Percentiles rank a stretch among this genome's conserved stretches.
Conservation (phyloP, 2,797 vertebrate genomes). For the Harpagifer antarcticus region DNA sequence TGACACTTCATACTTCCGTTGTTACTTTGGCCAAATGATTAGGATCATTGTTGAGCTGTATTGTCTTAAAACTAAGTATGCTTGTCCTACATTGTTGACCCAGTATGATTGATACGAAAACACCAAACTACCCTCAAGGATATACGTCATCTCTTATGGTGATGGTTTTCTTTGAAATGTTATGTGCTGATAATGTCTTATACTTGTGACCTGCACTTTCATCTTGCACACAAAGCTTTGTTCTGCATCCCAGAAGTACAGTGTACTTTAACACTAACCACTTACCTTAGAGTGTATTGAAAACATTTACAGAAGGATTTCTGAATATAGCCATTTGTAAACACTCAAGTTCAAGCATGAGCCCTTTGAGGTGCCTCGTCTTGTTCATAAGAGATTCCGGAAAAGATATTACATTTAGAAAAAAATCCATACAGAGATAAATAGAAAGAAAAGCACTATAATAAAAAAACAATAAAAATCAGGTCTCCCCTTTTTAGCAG, state of each 20-base stretch:
- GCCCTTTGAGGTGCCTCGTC: background rate
- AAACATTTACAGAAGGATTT: background rate
- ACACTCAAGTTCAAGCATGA: background rate
- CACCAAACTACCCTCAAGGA: background rate
- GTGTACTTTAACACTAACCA: background rate
- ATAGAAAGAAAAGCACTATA: too few relatives aligned
- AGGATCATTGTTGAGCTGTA: background rate
- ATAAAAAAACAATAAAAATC: background rate
- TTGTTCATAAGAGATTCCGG: slow-evolving; percentile 3
- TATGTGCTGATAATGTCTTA: background rate
- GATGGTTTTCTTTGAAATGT: too few relatives aligned
- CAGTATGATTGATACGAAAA: background rate
- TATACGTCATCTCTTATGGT: background rate
- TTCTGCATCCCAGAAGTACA: background rate
- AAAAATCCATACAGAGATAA: background rate
- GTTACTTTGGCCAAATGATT: background rate
- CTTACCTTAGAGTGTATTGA: slow-evolving; percentile 11
- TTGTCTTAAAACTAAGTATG: background rate
- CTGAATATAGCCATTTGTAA: background rate
- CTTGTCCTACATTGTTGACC: background rate
- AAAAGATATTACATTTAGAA: background rate
- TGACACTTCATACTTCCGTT: background rate
- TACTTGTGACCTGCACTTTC: background rate
- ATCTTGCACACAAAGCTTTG: background rate
- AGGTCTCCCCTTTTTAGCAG: slow-evolving; percentile 42